phyloP scores from a whole-genome alignment of 2,797 vertebrate species.

The Perodicticus potto region DNA sequence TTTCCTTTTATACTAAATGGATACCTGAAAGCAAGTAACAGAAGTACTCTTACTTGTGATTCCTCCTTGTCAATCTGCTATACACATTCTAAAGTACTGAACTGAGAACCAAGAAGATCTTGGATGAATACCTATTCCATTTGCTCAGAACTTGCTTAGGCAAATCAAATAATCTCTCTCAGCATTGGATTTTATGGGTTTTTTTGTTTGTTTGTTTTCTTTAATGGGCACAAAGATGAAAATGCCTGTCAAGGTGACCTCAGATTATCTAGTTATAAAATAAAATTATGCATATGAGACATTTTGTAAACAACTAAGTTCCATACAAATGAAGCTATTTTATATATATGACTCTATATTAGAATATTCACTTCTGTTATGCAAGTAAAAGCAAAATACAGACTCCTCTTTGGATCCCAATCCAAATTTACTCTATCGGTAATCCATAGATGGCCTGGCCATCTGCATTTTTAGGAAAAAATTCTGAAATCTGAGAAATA shows the following conservation, averaged over 20 bases:
- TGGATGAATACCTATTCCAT: background rate
- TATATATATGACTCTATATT: background rate
- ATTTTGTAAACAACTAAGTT: slow-evolving; percentile 48
- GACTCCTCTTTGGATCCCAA: background rate
- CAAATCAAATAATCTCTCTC: slow-evolving; percentile 7
- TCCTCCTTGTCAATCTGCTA: slow-evolving; percentile 6
- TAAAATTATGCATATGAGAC: background rate
- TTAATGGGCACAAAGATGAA: slow-evolving; percentile 15
- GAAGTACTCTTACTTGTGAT: background rate
- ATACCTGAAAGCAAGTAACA: slow-evolving; percentile 27
- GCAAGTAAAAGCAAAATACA: slow-evolving; percentile 31
- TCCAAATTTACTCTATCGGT: slow-evolving; percentile 41
- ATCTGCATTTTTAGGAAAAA: slow-evolving; percentile 7
- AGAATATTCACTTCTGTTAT: slow-evolving; percentile 42
- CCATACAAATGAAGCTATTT: slow-evolving; percentile 21
- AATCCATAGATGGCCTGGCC: slow-evolving; percentile 9
- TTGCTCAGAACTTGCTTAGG: slow-evolving; percentile 45
- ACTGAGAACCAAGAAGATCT: slow-evolving; percentile 21
- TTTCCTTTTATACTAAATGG: slow-evolving; percentile 24
- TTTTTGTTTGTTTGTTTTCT: background rate
- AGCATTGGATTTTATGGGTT: background rate
- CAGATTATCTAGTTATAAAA: slow-evolving; percentile 46
- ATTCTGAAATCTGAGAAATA: slow-evolving; percentile 20
- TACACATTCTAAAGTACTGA: slow-evolving; percentile 33
- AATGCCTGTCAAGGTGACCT: background rate